Conservation (phyloP, 2,113 vertebrate genomes). For the Pseudorhombus dupliciocellatus region DNA sequence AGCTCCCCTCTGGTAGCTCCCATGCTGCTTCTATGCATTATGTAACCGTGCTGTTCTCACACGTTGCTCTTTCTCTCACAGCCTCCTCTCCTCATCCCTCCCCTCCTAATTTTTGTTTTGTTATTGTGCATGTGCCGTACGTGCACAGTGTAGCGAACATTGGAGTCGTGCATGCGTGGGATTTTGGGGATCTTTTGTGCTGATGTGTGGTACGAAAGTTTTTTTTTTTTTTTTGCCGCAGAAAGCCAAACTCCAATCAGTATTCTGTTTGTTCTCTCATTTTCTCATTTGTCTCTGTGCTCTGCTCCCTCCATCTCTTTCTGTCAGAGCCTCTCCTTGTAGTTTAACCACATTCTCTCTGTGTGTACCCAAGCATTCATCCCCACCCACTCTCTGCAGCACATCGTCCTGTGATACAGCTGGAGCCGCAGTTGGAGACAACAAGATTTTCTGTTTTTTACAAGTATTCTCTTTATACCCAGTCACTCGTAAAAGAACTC, state of each 20-base stretch:
- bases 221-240: constrained; percentile 26
- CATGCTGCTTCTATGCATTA: constrained; percentile 70
- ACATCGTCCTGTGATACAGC: constrained; percentile 50
- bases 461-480: constrained; percentile 28
- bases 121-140: constrained; percentile 22
- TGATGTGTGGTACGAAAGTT: constrained; percentile 1
- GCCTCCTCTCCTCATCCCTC: constrained; percentile 27
- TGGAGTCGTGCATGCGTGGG: constrained; percentile 14
- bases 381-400: constrained; percentile 57
- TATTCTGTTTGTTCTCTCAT: constrained; percentile 33
- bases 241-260: constrained; percentile 35
- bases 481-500: constrained; percentile 34
- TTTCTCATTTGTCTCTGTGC: constrained; percentile 22
- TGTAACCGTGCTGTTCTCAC: constrained; percentile 67
- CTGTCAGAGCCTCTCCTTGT: constrained; percentile 20
- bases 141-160: constrained; percentile 20
- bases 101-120: constrained; percentile 6
- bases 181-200: constrained; percentile 45
- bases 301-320: constrained; percentile 5
- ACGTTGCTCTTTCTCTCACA: constrained; percentile 24
- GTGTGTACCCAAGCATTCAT: constrained; percentile 32
- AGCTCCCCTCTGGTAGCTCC: constrained; percentile 71
- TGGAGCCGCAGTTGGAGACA: constrained; percentile 41
- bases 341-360: constrained; percentile 28
- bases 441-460: constrained; percentile 29